Base-by-base conservation (phyloP, 1,140 invertebrate species). In the Triops longicaudatus region DNA sequence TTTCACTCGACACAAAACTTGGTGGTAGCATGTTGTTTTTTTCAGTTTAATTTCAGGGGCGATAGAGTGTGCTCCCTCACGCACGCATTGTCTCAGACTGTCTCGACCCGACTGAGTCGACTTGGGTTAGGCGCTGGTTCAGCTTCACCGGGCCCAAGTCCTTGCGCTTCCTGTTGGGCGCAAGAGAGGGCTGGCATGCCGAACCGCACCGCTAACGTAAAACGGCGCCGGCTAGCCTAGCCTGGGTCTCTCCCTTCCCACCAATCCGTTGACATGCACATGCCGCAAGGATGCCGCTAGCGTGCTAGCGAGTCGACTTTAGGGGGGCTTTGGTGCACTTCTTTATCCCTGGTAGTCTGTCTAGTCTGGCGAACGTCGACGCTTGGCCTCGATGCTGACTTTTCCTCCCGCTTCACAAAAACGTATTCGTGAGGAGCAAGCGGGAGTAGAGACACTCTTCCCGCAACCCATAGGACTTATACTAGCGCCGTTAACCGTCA, bases 41-140 rank as follows among this genome's bases (percentile, higher is more conserved):
- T 63, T 12, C 50, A 63, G n/a, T n/a, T n/a, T n/a, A n/a, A n/a
- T n/a, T n/a, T n/a, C n/a, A n/a, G n/a, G 14, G 3, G 3, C 17
- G 50, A 9, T 17, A n/a, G 7, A 1, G 44, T n/a, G 1, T 17
- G 14, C 17, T 63, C 50, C 50, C 50, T 17, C 50, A 14, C 50
- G 14, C 43, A 44, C 50, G 50, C 50, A n/a, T 63, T 14, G 50
- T 22, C 50, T 63, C 50, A 63, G 50, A 63, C 50, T 63, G 50
- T 63, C 50, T 63, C 50, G 50, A 63, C 50, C 50, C 50, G n/a
- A 63, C 50, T 63, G 50, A 63, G 10, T 63, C 50, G 50, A 63
- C 50, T 63, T 63, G 50, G 50, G 50, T 63, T 63, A 63, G 50
- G 50, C 50, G 50, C 50, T 63, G 50, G 50, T 63, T 63, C n/a